Base-by-base conservation (phyloP, 2,888 invertebrate genomes). In the Acleris cristana region DNA sequence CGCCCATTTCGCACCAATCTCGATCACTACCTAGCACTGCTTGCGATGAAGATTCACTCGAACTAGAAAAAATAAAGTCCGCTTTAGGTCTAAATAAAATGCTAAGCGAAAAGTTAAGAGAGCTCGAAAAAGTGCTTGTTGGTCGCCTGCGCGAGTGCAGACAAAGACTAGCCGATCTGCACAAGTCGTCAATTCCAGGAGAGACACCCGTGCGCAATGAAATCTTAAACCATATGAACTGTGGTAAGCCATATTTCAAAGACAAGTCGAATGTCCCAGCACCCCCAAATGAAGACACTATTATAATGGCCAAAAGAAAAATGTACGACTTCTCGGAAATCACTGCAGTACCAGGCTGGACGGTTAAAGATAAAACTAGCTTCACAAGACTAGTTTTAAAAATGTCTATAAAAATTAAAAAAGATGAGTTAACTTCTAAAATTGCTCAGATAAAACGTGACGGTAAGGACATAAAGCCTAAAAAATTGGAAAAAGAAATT, bases 171-270 rank as follows among this genome's bases (percentile, higher is more conserved):
- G 63, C 70, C 44, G 73, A 79, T 45, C 72, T 85, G 12, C 75
- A 79, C 53, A 49, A 60, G 2, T 64, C 65, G 0, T 66, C 71
- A 14, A 45, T 59, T 16, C 51, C 66, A 0, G 52, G 53, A 6
- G 79, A 78, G 0, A 79, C 70, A 72, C 58, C 69, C 19, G 77
- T 77, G n/a, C 70, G 70, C 56, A 30, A 60, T 48, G 73, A 74
- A 52, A 67, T 58, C 6, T 89, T 86, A 40, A 79, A 82, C 30
- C 86, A 87, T 49, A 78, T 85, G 0, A 79, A 77, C 59, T 90
- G 94, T 78, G 93, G 95, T 40, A 90, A 93, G 74, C 94, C 96
- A 1, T 96, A 95, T 78, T 96, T 96, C 73, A 96, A 95, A 76
- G 95, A 95, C 74, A 85, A 79, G 23, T 75, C 87, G 21, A 90